Conservation (phyloP, 2,113 vertebrate genomes). For the Arizona elegans region DNA sequence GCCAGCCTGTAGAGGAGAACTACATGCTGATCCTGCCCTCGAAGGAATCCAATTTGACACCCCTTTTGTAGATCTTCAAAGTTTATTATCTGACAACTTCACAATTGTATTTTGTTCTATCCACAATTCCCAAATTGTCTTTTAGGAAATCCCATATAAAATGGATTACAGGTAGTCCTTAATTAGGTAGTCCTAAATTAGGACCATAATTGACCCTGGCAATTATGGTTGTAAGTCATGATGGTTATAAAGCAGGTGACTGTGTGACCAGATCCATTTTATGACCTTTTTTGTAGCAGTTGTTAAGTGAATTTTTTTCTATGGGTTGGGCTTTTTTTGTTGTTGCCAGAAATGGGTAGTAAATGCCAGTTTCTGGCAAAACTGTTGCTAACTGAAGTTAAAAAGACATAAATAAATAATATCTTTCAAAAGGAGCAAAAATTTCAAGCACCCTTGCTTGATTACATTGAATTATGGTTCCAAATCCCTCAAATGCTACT, state of each 20-base stretch:
- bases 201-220: background rate
- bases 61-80: background rate
- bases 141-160: background rate
- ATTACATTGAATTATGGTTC: background rate
- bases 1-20: too few species aligned
- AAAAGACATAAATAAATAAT: background rate
- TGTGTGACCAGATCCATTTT: background rate
- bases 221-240: background rate
- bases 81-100: background rate
- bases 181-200: background rate
- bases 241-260: background rate
- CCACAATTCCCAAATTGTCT: background rate
- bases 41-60: too few species aligned
- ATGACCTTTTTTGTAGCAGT: too few species aligned
- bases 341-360: background rate
- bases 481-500: background rate
- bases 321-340: background rate
- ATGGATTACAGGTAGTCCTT: background rate
- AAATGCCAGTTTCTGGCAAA: background rate
- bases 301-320: background rate
- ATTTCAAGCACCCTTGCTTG: background rate
- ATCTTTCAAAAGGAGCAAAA: background rate
- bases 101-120: background rate
- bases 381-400: background rate
- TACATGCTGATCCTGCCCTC: too few species aligned